Evolutionary conservation across 2,888 invertebrate genomes (phyloP).

Genomic region (Eubasilissa splendida): DNA sequence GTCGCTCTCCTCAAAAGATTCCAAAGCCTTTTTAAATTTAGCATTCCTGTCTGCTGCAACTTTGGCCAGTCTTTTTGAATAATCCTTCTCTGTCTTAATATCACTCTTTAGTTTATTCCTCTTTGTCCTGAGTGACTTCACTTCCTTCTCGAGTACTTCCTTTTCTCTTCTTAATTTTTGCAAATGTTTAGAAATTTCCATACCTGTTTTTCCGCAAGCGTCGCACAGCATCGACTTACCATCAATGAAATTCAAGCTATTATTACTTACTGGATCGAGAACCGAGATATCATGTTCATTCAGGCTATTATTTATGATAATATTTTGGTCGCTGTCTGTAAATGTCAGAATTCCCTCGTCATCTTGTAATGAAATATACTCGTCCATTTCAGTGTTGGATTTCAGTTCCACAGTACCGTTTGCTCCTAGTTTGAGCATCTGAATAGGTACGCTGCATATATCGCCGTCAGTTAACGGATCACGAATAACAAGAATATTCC

Average conservation of each 20-base stretch:
- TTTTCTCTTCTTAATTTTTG: conserved; percentile 63
- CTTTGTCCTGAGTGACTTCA: conserved; percentile 63
- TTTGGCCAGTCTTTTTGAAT: conserved; percentile 3
- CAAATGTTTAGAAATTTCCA: conserved; percentile 62
- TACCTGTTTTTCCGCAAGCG: conserved; percentile 39
- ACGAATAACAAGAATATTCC: conserved; percentile 44
- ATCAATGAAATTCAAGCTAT: background rate
- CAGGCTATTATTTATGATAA: conserved; percentile 59
- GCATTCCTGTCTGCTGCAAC: conserved; percentile 25
- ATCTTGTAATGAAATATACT: conserved; percentile 30
- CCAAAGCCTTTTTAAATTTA: conserved; percentile 30
- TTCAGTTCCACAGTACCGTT: conserved; percentile 45
- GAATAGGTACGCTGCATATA: conserved; percentile 58
- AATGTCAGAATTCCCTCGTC: conserved; percentile 41
- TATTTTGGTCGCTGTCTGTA: conserved; percentile 57
- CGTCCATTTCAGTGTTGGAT: conserved; percentile 7
- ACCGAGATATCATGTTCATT: conserved; percentile 22
- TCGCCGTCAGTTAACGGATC: conserved; percentile 34
- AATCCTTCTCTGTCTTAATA: conserved; percentile 28
- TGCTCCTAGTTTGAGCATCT: conserved; percentile 61
- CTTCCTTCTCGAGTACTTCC: conserved; percentile 63
- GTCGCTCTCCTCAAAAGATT: conserved; percentile 27
- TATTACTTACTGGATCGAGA: background rate
- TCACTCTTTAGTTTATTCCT: conserved; percentile 59
- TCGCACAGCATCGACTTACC: conserved; percentile 14